Evolutionary conservation across 1,140 invertebrate genomes (phyloP).

Genomic region (Drosophila littoralis): DNA sequence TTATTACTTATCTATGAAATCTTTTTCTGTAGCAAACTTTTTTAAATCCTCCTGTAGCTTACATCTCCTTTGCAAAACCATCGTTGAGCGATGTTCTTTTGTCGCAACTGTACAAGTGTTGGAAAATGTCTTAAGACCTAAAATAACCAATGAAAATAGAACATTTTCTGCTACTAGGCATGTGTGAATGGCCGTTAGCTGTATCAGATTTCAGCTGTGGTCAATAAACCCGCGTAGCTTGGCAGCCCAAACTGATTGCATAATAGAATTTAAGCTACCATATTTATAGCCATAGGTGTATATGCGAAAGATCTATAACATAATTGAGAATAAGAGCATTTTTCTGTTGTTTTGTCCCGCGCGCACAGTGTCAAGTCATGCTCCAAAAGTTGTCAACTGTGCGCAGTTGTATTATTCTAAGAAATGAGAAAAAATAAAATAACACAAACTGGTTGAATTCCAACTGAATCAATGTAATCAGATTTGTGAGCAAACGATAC

Average conservation of each 20-base stretch:
- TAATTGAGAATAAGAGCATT: slow-evolving; percentile 83
- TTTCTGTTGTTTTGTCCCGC: slow-evolving; percentile 27
- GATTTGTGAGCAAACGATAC: slow-evolving; percentile 60
- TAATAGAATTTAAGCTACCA: slow-evolving; percentile 75
- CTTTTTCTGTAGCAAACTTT: too few relatives aligned
- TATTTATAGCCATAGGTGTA: slow-evolving; percentile 18
- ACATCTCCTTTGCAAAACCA: not conserved
- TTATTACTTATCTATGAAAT: too few relatives aligned
- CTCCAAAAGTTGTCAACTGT: slow-evolving; percentile 74
- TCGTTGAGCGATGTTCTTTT: not conserved
- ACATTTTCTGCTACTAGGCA: not conserved
- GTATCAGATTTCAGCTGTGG: slow-evolving; percentile 35
- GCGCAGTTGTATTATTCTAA: slow-evolving; percentile 45
- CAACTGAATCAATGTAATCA: slow-evolving; percentile 77
- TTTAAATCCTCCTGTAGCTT: too few relatives aligned
- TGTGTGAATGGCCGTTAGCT: slow-evolving; percentile 33
- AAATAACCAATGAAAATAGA: not conserved
- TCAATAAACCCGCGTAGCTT: slow-evolving; percentile 81
- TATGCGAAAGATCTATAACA: slow-evolving; percentile 68
- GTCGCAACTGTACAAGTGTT: slow-evolving; percentile 33
- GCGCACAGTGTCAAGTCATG: slow-evolving; percentile 63
- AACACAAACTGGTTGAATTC: slow-evolving; percentile 61
- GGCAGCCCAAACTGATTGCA: slow-evolving; percentile 77
- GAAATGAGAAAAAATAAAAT: slow-evolving; percentile 35
- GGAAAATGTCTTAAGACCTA: not conserved